A percentile compares a stretch with the other conserved stretches of the same genome.
phyloP scores from a whole-genome alignment of 1,140 invertebrate genomes.

The Globodera ellingtonae region DNA sequence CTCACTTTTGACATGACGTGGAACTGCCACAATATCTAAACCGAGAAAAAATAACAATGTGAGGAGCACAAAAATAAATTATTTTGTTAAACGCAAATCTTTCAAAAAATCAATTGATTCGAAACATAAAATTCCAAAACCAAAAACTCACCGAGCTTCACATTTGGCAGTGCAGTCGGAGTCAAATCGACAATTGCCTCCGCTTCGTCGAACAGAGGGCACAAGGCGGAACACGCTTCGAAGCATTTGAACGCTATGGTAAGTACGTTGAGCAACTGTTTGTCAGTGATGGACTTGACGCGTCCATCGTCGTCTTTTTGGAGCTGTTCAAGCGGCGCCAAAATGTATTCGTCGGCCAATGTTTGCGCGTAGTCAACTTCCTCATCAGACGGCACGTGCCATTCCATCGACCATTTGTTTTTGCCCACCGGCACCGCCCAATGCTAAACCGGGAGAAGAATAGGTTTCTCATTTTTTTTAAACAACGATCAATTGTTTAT shows the following conservation, averaged over 20 bases:
- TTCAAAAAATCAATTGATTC: too few relatives aligned
- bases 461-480: constrained; percentile 22
- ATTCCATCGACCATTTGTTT: constrained; percentile 74
- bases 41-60: background rate
- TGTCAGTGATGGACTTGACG: background rate
- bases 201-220: constrained; percentile 51
- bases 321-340: constrained; percentile 63
- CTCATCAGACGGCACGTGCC: constrained; percentile 76
- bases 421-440: constrained; percentile 78
- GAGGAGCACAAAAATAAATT: background rate
- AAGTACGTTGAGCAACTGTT: constrained; percentile 33
- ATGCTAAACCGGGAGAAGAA: constrained; percentile 68
- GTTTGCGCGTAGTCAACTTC: constrained; percentile 73
- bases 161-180: constrained; percentile 29
- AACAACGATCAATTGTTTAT: background rate
- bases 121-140: too few relatives aligned
- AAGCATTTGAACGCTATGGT: constrained; percentile 21
- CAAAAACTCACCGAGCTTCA: background rate
- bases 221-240: constrained; percentile 43
- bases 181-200: constrained; percentile 32
- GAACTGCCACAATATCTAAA: background rate
- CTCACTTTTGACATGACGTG: background rate
- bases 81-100: too few relatives aligned
- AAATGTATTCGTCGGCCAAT: constrained; percentile 72
- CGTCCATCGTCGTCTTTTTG: background rate